A percentile compares a stretch with the other conserved stretches of the same genome.
Conservation (phyloP, 2,113 vertebrate species). For the Tragulus kanchil region DNA sequence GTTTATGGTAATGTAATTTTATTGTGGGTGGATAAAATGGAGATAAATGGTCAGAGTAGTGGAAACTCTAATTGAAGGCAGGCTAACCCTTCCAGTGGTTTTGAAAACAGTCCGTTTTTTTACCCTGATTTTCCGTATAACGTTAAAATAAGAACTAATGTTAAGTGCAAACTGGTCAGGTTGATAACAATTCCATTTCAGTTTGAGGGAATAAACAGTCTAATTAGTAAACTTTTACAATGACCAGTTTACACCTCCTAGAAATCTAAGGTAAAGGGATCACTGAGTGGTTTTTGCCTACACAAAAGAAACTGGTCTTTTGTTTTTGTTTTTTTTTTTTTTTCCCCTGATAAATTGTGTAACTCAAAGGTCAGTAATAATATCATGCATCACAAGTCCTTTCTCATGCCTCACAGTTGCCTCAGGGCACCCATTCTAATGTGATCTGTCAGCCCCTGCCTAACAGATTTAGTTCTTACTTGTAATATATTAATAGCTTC, state of each 20-base stretch:
- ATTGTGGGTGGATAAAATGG: neutral
- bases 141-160: neutral
- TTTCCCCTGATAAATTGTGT: slow-evolving; percentile 71
- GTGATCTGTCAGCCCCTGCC: slow-evolving; percentile 82
- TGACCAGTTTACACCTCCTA: neutral
- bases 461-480: slow-evolving; percentile 77
- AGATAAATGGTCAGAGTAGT: neutral
- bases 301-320: slow-evolving; percentile 22
- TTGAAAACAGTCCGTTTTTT: neutral
- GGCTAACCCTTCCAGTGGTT: neutral
- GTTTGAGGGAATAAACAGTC: slow-evolving; percentile 34
- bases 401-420: slow-evolving; percentile 59
- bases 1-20: neutral
- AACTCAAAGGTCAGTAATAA: slow-evolving; percentile 84
- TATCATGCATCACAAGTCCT: slow-evolving; percentile 81
- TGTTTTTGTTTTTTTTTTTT: slow-evolving; percentile 10
- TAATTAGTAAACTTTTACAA: slow-evolving; percentile 50
- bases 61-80: neutral
- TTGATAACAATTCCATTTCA: neutral
- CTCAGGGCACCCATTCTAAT: slow-evolving; percentile 77
- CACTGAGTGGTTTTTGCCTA: slow-evolving; percentile 30
- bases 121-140: neutral
- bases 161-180: neutral
- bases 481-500: slow-evolving; percentile 83
- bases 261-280: slow-evolving; percentile 35